phyloP scores from a whole-genome alignment of 1,140 invertebrate genomes.

The Drosophila chauvacae region DNA sequence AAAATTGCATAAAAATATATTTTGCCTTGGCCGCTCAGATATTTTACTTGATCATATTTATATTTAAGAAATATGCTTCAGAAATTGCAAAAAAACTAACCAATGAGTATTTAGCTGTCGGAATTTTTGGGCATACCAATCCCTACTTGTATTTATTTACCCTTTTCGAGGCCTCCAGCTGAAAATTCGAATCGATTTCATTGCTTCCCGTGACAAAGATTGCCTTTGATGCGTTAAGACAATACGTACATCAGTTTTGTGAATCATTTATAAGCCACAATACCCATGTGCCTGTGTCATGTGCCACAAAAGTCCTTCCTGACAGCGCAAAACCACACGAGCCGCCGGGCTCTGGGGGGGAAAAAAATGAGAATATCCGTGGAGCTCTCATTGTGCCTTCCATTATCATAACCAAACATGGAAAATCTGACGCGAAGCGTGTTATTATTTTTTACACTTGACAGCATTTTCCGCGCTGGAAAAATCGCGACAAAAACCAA shows the following conservation, averaged over 20 bases:
- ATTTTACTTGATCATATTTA: too few relatives aligned
- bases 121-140: neutral
- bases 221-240: constrained; percentile 66
- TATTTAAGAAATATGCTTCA: neutral
- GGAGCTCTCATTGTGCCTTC: constrained; percentile 56
- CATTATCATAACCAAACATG: constrained; percentile 73
- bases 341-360: constrained; percentile 11
- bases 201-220: constrained; percentile 62
- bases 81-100: too few relatives aligned
- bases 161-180: constrained; percentile 19
- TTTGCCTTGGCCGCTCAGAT: neutral
- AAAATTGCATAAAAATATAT: neutral
- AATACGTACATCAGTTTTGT: constrained; percentile 56
- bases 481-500: constrained; percentile 50
- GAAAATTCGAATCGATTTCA: constrained; percentile 20
- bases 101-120: constrained; percentile 1
- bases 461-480: constrained; percentile 44
- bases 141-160: constrained; percentile 15
- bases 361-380: constrained; percentile 37
- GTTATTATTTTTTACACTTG: constrained; percentile 72
- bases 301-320: constrained; percentile 33
- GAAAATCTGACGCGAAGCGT: constrained; percentile 73
- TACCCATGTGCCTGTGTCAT: constrained; percentile 24
- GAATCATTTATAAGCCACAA: constrained; percentile 62
- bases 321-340: constrained; percentile 21